Base-by-base conservation (phyloP, 2,888 invertebrate genomes). In the Melanargia galathea region DNA sequence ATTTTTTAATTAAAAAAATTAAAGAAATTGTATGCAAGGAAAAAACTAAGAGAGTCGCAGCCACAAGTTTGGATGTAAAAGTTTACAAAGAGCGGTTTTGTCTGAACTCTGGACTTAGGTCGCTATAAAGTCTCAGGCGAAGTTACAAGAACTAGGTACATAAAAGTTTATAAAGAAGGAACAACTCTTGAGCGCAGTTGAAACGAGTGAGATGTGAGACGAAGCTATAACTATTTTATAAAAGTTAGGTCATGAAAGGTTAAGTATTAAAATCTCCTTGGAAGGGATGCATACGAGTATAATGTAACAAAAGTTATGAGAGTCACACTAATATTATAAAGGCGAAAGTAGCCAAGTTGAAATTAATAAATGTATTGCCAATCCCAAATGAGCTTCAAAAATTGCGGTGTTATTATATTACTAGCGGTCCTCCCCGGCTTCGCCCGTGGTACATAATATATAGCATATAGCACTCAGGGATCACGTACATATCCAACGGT, bases 101-200 rank as follows among this genome's bases (percentile, higher is more conserved):
- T 57, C 33, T 57, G 45, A 57, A 26, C 57, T 57, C 57, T 46
- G 57, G 57, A 57, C 57, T 45, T 57, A 43, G 43, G 56, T 43
- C 16, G 45, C 57, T 46, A 57, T 57, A 45, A 57, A 45, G 45
- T 33, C 57, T 30, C 30, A 30, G 45, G 3, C 18, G 4, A 57
- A 57, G 57, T 57, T 46, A 18, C 57, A 46, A 57, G 26, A 57
- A 57, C 45, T 30, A 13, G 13, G 35, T 35, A 33, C 57, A 57
- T 46, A 46, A 57, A 57, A 57, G 57, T 57, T 57, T 57, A 18
- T 45, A 57, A 45, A 55, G 55, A 55, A 55, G 26, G 56, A 45
- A 57, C 45, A 45, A 46, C 45, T 38, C 43, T 55, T 46, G 30
- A 57, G 30, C 18, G 30, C 46, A 30, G 45, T 13, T 35, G 33